Conservation (phyloP, 2,113 vertebrate species). For the human (Homo sapiens) region GRCh38 chr9:118882501-118883000, state of each 20-base stretch:
- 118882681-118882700: slow-evolving; percentile 46
- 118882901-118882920: neutral
- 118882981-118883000: neutral
- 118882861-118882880: neutral
- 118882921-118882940: neutral
- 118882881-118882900: neutral
- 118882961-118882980: neutral
- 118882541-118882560: neutral
- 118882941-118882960: neutral
- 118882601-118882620: neutral
- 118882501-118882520: slow-evolving; percentile 57
- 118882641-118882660: slow-evolving; percentile 32
- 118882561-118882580: slow-evolving; percentile 61
- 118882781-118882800: slow-evolving; percentile 56
- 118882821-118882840: neutral
- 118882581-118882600: neutral
- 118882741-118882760: slow-evolving; percentile 65
- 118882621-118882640: neutral
- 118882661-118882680: slow-evolving; percentile 39
- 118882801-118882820: neutral
- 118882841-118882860: neutral
- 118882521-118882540: slow-evolving; percentile 46
- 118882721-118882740: slow-evolving; percentile 67
- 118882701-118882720: slow-evolving; percentile 56
- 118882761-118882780: slow-evolving; percentile 67